Base-by-base conservation (phyloP, 1,140 invertebrate genomes). In the Zaprionus taronus region DNA sequence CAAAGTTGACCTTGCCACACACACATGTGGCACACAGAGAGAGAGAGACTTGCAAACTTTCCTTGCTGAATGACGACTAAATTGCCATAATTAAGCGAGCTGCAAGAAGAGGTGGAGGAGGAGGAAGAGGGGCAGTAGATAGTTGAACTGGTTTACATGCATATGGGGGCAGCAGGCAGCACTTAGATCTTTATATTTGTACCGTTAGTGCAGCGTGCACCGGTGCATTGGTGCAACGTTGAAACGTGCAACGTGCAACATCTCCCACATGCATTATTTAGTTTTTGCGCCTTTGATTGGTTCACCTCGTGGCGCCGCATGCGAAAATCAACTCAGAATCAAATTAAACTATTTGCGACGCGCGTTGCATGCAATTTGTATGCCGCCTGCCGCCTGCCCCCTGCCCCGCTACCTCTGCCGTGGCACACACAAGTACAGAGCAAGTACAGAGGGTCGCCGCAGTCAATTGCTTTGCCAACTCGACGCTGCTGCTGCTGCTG, bases 381-480 rank as follows among this genome's bases (percentile, higher is more conserved):
- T 7, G 26, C 26, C 26, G 6, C 26, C 5, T 28, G 26, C 26
- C 26, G 4, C 47, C n/a, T 22, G 36, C 17, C 31, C 38, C 47
- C n/a, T 22, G 36, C 17, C 31, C 38, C 22, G 24, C 24, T 26
- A 26, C 24, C 24, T 26, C 24, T 1, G 24, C 4, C 24, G 24
- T 26, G 24, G 24, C 4, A 26, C 24, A 26, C 24, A 26, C 24
- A 47, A 53, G 31, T 56, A 22, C 34, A 55, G 36, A 26, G 44
- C 24, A 47, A 53, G 47, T 56, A 22, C 34, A 55, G 36, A 36
- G 44, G 17, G n/a, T 34, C 34, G 20, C 11, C 28, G 53, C 47
- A 66, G 72, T 69, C 71, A 73, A 74, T 69, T 77, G 68, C 71
- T 77, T 82, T 77, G 80, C 83, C 83, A 84, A 85, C 83, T 85